Evolutionary conservation across 2,888 invertebrate species (phyloP), one percentile per base, ranked within the genome.

Genomic region (Philaethria dido): DNA sequence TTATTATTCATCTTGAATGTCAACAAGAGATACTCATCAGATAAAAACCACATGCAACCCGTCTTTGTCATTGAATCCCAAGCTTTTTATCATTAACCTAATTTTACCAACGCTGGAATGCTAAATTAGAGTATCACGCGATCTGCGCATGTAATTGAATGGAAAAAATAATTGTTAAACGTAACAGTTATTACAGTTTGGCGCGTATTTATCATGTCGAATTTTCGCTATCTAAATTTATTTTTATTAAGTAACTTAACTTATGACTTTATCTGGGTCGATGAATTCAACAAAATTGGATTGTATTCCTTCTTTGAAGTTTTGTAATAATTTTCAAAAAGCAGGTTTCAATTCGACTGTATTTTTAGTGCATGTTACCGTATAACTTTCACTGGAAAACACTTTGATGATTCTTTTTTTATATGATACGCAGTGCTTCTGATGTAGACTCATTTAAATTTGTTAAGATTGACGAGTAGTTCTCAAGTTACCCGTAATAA

Each of bases 111-210:
- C 67, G 22, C 62, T 50, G 63, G 44, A 64, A 64, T 42, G 16
- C 55, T 61, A 48, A 47, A 67, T 64, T 62, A 62, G 42, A 36
- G 57, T 60, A 63, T 66, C 68, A 68, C 66, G 70, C 55, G 44
- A 66, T 61, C 63, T 64, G 29, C 64, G 61, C 68, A 48, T 69
- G 69, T 69, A 69, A 70, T 67, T 69, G 62, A 69, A 65, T 61
- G 63, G 62, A 70, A 68, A 68, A 70, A 59, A 71, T 55, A 64
- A 67, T 63, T 66, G 64, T 68, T 71, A 66, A 69, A 29, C 52
- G 60, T 70, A 64, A 69, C 64, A 66, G 69, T 62, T n/a, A n/a
- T n/a, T 44, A 69, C 52, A 57, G 62, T 64, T 64, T 61, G 65
- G 48, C 62, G 54, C 52, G 62, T 55, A 68, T 60, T 65, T 60